Base-by-base conservation (phyloP, 2,888 invertebrate species). In the Allophyes oxyacanthae region DNA sequence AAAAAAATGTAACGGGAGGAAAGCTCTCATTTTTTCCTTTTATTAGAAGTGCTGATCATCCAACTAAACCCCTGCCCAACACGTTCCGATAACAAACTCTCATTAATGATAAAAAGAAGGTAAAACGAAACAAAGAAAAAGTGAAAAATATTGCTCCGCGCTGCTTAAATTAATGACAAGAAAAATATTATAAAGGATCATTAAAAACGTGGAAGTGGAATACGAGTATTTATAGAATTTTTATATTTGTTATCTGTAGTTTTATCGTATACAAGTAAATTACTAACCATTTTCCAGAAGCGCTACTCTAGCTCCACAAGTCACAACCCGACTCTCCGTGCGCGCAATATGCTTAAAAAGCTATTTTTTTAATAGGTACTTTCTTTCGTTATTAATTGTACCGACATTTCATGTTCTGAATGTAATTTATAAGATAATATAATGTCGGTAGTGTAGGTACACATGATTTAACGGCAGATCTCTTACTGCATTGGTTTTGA, bases 101-200 rank as follows among this genome's bases (percentile, higher is more conserved):
- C 54, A 53, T 55, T 76, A 61, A 57, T 57, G 36, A 28, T 40
- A 52, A 55, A 43, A 49, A 20, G 4, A 55, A 63, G 45, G 20
- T 45, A 41, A 38, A 55, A 59, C 37, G 69, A 62, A 68, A 70
- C 57, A 57, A 57, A 54, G 44, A 53, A 55, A 52, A 59, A 57
- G 40, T 33, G 37, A 44, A 54, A 66, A 72, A 67, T 54, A 60
- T 66, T 54, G 48, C 44, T 40, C 38, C 14, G 11, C 67, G 45
- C 53, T 53, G 67, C 61, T 72, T 37, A 72, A 66, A 66, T 53
- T 67, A 72, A 66, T 72, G 72, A 58, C 51, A 66, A 72, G 67
- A 72, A 72, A 70, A 72, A 60, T 41, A 72, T 66, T 72, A 37
- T 66, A 67, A 72, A 50, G 68, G 72, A 72, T 67, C 66, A 72